Evolutionary conservation across 2,113 vertebrate genomes (phyloP), one percentile per base, ranked within the genome.

Genomic region (Rhodinocichla rosea): DNA sequence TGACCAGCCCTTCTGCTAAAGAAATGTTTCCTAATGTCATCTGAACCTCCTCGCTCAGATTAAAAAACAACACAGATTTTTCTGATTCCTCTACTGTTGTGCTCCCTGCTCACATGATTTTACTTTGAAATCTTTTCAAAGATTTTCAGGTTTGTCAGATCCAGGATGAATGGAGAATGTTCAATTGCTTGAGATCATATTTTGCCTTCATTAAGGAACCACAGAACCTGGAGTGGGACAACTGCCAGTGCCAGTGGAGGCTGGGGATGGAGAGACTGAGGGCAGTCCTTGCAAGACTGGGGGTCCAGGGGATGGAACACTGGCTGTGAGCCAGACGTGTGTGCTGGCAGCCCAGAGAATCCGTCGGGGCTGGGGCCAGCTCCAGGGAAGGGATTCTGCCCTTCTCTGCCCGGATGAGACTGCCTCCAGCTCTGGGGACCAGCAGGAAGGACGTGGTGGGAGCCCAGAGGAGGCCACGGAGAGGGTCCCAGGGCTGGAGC

Each of bases 301-400:
- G 33, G 44, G 23, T 32, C 5, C 59, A 28, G 39, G 10, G 20
- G 23, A 10, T 45, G 69, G 52, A n/a, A 10, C 28, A 2, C 0
- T 21, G n/a, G 57, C 20, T 1, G 1, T 35, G 49, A 63, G 33
- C 28, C 1, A 0, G 24, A 28, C 3, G 0, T 24, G 44, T 35
- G 70, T 9, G 5, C 52, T 59, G 16, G 30, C 57, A 53, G 63
- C 56, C 42, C 50, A 22, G 90, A 27, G 30, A n/a, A 35, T 17
- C 2, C 0, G 7, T 12, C 0, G 1, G 13, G n/a, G 28, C 37
- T 2, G 2, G 18, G 33, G 26, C 40, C 20, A 7, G 45, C 15
- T 42, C 13, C 23, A 56, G 76, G 62, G 44, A 15, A 24, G 15
- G 0, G 1, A 24, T 37, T 52, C 15, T 73, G 5, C 35, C 9